A percentile compares a stretch with the other conserved stretches of the same genome.
Evolutionary conservation across 2,797 vertebrate genomes (phyloP).

Genomic region (Eleutherodactylus coqui): DNA sequence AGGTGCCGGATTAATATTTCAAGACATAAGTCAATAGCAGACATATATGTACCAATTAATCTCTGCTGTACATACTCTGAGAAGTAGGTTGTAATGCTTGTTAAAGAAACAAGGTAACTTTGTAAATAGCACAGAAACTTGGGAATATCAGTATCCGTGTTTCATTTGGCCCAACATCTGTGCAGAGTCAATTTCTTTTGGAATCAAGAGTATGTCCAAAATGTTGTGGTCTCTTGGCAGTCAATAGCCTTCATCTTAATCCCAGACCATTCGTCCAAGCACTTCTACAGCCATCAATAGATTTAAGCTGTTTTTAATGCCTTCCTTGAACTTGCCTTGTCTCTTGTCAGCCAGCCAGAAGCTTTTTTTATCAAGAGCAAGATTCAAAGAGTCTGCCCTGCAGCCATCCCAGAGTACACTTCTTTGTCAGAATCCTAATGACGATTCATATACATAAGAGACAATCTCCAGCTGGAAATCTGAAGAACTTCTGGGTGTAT

Average conservation of each 20-base stretch:
- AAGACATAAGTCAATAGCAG: background rate
- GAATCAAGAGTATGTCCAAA: slow-evolving; percentile 64
- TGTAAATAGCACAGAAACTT: slow-evolving; percentile 19
- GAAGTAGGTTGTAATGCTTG: background rate
- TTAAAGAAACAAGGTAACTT: slow-evolving; percentile 1
- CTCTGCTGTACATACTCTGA: background rate
- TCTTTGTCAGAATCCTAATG: slow-evolving; percentile 83
- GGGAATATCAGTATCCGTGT: slow-evolving; percentile 9
- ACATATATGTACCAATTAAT: background rate
- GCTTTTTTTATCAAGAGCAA: slow-evolving; percentile 75
- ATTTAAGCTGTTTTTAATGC: slow-evolving; percentile 78
- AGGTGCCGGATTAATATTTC: slow-evolving; percentile 11
- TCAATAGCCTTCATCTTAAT: slow-evolving; percentile 71
- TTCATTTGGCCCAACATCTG: slow-evolving; percentile 46
- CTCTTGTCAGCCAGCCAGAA: slow-evolving; percentile 81
- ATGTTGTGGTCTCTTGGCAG: slow-evolving; percentile 65
- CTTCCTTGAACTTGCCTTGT: slow-evolving; percentile 77
- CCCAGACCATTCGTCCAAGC: slow-evolving; percentile 73
- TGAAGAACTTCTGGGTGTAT: slow-evolving; percentile 78
- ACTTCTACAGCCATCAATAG: slow-evolving; percentile 74
- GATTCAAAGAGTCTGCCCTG: slow-evolving; percentile 82
- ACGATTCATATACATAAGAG: slow-evolving; percentile 81
- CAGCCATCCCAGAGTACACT: slow-evolving; percentile 80
- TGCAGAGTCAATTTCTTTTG: slow-evolving; percentile 42
- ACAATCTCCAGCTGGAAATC: slow-evolving; percentile 80